These are phyloP conservation scores for Garra rufa DNA, from an alignment of 2,113 vertebrate species.

Conservation along the genomic window DNA sequence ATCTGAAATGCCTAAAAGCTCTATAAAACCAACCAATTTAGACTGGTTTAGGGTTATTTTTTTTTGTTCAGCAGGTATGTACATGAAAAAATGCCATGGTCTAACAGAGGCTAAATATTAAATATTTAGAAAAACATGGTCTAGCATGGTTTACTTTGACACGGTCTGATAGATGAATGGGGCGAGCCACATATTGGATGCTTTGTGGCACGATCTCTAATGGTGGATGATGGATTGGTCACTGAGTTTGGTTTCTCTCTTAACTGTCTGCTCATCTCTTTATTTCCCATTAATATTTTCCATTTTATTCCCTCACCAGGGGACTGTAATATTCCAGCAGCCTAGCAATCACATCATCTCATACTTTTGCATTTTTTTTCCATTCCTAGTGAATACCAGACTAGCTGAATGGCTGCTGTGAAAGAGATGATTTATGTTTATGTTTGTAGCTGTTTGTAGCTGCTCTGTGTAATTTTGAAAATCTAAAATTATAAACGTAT, in stretches of 20 bases:
- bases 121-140: not conserved
- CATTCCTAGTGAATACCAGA: not conserved
- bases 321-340: slow-evolving; percentile 12
- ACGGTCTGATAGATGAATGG: slow-evolving; percentile 68
- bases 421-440: not conserved
- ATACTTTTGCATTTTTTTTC: not conserved
- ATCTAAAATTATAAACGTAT: not conserved
- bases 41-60: not conserved
- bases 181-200: slow-evolving; percentile 29
- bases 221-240: slow-evolving; percentile 56
- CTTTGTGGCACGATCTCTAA: slow-evolving; percentile 46
- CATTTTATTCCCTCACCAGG: slow-evolving; percentile 41
- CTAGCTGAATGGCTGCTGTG: not conserved
- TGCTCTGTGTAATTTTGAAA: not conserved
- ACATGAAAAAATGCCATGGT: not conserved
- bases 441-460: not conserved
- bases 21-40: not conserved
- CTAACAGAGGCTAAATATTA: not conserved
- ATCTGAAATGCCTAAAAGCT: not conserved
- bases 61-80: slow-evolving; percentile 1
- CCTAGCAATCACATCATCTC: slow-evolving; percentile 1
- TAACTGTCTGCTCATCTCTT: not conserved
- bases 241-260: slow-evolving; percentile 30
- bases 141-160: slow-evolving; percentile 16
- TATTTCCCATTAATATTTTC: slow-evolving; percentile 17